Conservation (phyloP, 1,140 invertebrate genomes). For the Helicoverpa armigera region DNA sequence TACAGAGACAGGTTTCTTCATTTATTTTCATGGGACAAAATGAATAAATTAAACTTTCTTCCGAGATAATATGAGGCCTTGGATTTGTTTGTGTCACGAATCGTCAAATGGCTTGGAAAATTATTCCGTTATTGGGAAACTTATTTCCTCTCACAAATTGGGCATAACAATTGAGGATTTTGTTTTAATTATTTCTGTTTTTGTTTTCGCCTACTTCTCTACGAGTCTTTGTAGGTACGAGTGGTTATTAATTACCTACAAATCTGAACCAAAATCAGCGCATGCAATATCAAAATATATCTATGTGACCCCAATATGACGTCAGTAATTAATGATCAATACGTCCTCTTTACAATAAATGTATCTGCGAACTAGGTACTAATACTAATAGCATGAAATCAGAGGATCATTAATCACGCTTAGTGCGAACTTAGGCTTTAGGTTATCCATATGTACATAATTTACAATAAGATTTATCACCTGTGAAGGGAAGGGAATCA, state of each 20-base stretch:
- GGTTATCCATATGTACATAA: conserved; percentile 11
- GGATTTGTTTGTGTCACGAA: conserved; percentile 33
- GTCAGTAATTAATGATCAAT: background rate
- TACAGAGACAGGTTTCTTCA: background rate
- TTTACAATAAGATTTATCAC: conserved; percentile 40
- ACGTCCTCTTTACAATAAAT: background rate
- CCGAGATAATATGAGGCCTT: conserved; percentile 2
- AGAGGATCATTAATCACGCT: background rate
- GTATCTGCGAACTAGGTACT: background rate
- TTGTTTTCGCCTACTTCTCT: conserved; percentile 9
- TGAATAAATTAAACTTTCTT: conserved; percentile 40
- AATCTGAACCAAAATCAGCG: background rate
- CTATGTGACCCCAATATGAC: background rate
- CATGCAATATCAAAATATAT: background rate
- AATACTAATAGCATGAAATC: background rate
- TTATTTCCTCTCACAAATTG: conserved; percentile 42
- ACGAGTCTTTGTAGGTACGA: background rate
- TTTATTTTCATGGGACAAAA: conserved; percentile 13
- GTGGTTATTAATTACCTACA: background rate
- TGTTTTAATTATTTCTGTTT: conserved; percentile 4
- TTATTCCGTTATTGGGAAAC: conserved; percentile 40
- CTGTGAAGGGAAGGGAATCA: conserved; percentile 21
- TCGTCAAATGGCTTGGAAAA: conserved; percentile 38
- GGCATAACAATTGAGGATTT: conserved; percentile 1
- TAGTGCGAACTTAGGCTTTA: background rate